These are phyloP conservation scores for Pseudomyrmex gracilis DNA, from an alignment of 1,140 invertebrate species.

Conservation along the genomic window DNA sequence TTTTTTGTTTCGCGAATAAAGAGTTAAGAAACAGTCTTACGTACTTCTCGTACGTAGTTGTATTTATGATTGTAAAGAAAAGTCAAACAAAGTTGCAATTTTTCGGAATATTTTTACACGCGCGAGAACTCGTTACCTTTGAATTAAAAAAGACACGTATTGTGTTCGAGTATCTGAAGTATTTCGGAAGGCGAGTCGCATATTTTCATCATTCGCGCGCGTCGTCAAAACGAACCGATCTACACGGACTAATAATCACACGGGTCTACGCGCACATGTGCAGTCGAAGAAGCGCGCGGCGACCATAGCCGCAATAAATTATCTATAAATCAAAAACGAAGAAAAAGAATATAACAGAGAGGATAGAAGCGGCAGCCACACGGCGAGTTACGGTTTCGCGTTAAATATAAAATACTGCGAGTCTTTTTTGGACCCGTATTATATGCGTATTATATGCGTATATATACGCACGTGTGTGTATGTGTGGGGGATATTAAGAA, in stretches of 20 bases:
- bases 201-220: slow-evolving; percentile 1
- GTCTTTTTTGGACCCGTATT: slow-evolving; percentile 42
- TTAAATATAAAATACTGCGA: slow-evolving; percentile 81
- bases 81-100: no score
- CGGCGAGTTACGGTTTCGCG: slow-evolving; percentile 79
- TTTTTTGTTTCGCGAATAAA: no score
- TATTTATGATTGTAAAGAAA: no score
- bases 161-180: no score
- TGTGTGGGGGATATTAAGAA: slow-evolving; percentile 68
- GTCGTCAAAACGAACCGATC: slow-evolving; percentile 30
- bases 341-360: slow-evolving; percentile 56
- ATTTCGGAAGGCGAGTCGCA: background rate
- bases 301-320: slow-evolving; percentile 72
- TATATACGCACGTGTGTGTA: background rate
- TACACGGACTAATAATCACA: slow-evolving; percentile 30
- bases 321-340: slow-evolving; percentile 77
- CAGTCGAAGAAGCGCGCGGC: slow-evolving; percentile 36
- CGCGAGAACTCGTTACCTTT: no score
- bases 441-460: background rate
- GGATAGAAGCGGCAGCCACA: slow-evolving; percentile 71
- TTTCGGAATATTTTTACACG: no score
- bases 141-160: no score
- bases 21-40: no score
- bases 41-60: no score
- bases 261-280: slow-evolving; percentile 4